Evolutionary conservation across 1,140 invertebrate species (phyloP), one percentile per base, ranked within the genome.

Genomic region (Oncopeltus fasciatus): DNA sequence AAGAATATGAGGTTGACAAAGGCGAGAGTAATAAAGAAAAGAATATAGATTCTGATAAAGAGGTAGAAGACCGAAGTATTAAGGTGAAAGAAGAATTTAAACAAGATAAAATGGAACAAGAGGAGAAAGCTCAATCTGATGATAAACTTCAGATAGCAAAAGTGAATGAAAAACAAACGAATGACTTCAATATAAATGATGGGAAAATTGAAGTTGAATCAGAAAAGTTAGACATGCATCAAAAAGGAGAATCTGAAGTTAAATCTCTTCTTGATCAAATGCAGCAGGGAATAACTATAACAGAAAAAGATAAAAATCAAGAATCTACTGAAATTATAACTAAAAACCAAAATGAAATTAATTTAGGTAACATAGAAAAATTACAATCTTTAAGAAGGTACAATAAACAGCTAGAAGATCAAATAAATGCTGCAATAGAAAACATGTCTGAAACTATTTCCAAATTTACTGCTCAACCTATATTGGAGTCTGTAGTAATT

Each of bases 191-290:
- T 46, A 66, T 64, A 21, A 63, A 67, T 43, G 27, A 64, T 44
- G 27, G 60, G 33, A 64, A 68, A n/a, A 64, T 43, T 18, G 60
- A 59, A 64, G 60, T 57, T 20, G 57, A 67, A 29, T 28, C 61
- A 47, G 59, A 59, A 61, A 62, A 66, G 20, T 63, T 51, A 12
- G 38, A 47, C 20, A 63, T 60, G 28, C 14, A 65, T 16, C n/a
- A 57, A 21, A 33, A 63, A 18, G 26, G 64, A 64, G 28, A 18
- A 62, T 18, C 16, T 53, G 24, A 47, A 63, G 59, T 61, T 24
- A 53, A 67, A 46, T 53, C n/a, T n/a, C n/a, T n/a, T n/a, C n/a
- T n/a, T n/a, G n/a, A n/a, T n/a, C n/a, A n/a, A n/a, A n/a, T n/a
- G n/a, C n/a, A n/a, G n/a, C n/a, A n/a, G n/a, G n/a, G n/a, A n/a